Conservation (phyloP, 2,888 invertebrate species). For the Boloria selene region DNA sequence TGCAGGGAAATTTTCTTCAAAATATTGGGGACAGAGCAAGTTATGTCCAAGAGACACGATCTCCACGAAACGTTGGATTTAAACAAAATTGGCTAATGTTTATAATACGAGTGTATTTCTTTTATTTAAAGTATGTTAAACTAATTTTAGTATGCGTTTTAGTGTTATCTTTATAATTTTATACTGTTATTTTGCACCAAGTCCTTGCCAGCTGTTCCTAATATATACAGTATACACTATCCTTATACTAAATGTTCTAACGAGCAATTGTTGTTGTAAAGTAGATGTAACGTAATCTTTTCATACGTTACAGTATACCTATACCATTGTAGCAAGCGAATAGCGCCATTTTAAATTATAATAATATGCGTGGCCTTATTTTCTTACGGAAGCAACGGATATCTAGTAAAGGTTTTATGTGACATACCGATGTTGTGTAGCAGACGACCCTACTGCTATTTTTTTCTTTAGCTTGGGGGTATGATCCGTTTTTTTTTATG, state of each 20-base stretch:
- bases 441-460: too few relatives aligned
- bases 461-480: too few relatives aligned
- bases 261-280: constrained; percentile 19
- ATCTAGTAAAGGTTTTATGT: constrained; percentile 1
- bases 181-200: neutral
- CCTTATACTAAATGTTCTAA: constrained; percentile 15
- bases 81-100: neutral
- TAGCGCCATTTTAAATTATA: constrained; percentile 7
- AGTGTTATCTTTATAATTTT: too few relatives aligned
- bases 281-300: constrained; percentile 17
- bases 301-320: neutral
- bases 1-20: too few relatives aligned
- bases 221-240: neutral
- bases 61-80: too few relatives aligned
- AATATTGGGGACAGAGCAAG: too few relatives aligned
- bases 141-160: neutral
- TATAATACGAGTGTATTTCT: neutral
- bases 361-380: constrained; percentile 18
- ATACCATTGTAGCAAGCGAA: neutral
- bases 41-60: too few relatives aligned
- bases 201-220: constrained; percentile 6
- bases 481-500: too few relatives aligned
- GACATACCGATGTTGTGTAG: too few relatives aligned
- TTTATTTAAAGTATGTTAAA: too few relatives aligned
- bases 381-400: constrained; percentile 5